Base-by-base conservation (phyloP, 2,888 invertebrate genomes). In the Lepas anatifera region DNA sequence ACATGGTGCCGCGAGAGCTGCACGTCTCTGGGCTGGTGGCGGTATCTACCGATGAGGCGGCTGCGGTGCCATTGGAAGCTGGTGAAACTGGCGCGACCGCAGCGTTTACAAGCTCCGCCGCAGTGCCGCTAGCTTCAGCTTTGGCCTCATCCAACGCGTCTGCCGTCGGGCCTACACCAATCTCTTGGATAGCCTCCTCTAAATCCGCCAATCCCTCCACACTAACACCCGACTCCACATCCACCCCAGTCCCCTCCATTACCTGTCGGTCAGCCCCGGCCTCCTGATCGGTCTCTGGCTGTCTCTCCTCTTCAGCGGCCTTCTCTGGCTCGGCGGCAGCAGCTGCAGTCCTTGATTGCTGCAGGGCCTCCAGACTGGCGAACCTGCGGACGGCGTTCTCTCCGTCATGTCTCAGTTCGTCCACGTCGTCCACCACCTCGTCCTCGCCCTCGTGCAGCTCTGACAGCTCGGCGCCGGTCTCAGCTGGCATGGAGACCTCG, bases 381-480 rank as follows among this genome's bases (percentile, higher is more conserved):
- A 29, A 58, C 18, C 58, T 29, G 22, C 58, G 58, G 18, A 58
- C 58, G 32, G 58, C 58, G 18, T 58, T 58, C 18, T 7, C 32
- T 29, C 58, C 58, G 58, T 58, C 58, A 22, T 58, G 58, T 11
- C 32, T 16, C 32, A 58, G 58, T 32, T 58, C 58, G 32, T 16
- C 58, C 16, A 58, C 58, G 58, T 32, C 58, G 58, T 58, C 58
- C 18, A 58, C 32, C 32, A 58, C 13, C 32, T 58, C 58, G 32
- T 58, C 58, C 13, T 58, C 58, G 18, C 18, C 58, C 32, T 58
- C 58, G 58, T 18, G 32, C 32, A 58, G 29, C 58, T 58, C 58
- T 16, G 58, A 58, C 6, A 58, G 58, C 32, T 58, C 58, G 58
- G 58, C 58, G 58, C 58, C 58, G 32, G 58, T 58, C 58, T 58